These are phyloP conservation scores for Chionis minor DNA, from an alignment of 2,113 vertebrate genomes.

Conservation along the genomic window DNA sequence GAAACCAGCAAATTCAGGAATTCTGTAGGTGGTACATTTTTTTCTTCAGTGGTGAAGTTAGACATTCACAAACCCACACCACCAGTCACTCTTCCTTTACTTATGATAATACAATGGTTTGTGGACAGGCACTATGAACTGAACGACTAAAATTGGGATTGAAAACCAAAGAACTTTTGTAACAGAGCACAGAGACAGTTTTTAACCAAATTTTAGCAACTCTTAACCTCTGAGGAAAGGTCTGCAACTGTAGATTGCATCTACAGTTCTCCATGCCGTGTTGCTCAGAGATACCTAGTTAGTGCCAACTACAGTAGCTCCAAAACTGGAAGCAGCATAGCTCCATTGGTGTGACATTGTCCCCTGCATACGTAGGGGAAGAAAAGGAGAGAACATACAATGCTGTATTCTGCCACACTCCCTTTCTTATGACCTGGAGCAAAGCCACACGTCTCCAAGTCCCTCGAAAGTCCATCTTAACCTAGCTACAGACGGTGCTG, in stretches of 20 bases:
- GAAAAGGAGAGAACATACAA: not conserved
- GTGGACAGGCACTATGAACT: not conserved
- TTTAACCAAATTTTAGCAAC: not conserved
- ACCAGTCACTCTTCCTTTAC: not conserved
- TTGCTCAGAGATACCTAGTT: not conserved
- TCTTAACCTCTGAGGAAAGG: not conserved
- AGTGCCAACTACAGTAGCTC: not conserved
- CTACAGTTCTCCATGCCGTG: not conserved
- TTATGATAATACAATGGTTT: not conserved
- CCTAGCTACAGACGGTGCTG: rapidly evolving
- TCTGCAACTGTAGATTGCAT: not conserved
- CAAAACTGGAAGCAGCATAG: not conserved
- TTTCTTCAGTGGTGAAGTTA: not conserved
- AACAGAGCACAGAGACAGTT: not conserved
- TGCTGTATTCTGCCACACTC: not conserved
- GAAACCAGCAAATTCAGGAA: not conserved
- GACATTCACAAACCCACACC: not conserved
- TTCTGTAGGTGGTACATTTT: not conserved
- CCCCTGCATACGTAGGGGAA: not conserved
- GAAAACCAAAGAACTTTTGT: not conserved
- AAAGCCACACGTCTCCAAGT: not conserved
- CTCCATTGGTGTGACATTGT: not conserved
- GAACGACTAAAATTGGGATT: not conserved
- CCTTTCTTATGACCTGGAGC: not conserved
- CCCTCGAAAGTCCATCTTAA: not conserved